Evolutionary conservation across 1,140 invertebrate genomes (phyloP), one percentile per base, ranked within the genome.

Genomic region (Drosophila bocki): DNA sequence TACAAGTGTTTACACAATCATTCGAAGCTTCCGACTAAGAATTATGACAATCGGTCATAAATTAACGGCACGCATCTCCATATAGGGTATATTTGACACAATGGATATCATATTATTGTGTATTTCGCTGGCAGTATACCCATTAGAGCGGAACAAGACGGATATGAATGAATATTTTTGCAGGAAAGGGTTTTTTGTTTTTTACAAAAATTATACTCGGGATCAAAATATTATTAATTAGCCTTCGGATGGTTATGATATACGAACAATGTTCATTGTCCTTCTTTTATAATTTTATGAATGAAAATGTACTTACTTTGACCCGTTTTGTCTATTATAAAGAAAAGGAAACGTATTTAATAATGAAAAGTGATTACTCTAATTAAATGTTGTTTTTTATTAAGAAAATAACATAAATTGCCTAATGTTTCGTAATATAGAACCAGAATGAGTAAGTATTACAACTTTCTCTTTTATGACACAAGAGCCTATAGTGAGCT

Each of bases 21-120:
- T 70, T 39, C 42, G 62, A 62, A 53, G 42, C 71, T 86, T 82
- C 83, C 82, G 83, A 82, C 74, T 59, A 70, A 39, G 78, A 75
- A 53, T 82, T 75, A 85, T 85, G 68, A 57, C 60, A 67, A 58
- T 61, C 35, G 57, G 64, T 56, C 70, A 86, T 86, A 78, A 82
- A 82, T 83, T 70, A 44, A 35, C 35, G 50, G 37, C 29, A 42
- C 42, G 57, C 11, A 37, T 42, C 8, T 15, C n/a, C n/a, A 60
- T 44, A 42, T 11, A 26, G 29, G 22, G 15, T 50, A 75, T 75
- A 44, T 37, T 33, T 33, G 17, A 37, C 44, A 79, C 83, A 86
- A 86, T 77, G 80, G 56, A 57, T 51, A 51, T 58, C 51, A 56
- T 51, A 62, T 53, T 44, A 47, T 81, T 50, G 15, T 62, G 56